Percentiles rank a stretch among this genome's conserved stretches.
Evolutionary conservation across 2,113 vertebrate genomes (phyloP).

Genomic region (Ascaphus truei): DNA sequence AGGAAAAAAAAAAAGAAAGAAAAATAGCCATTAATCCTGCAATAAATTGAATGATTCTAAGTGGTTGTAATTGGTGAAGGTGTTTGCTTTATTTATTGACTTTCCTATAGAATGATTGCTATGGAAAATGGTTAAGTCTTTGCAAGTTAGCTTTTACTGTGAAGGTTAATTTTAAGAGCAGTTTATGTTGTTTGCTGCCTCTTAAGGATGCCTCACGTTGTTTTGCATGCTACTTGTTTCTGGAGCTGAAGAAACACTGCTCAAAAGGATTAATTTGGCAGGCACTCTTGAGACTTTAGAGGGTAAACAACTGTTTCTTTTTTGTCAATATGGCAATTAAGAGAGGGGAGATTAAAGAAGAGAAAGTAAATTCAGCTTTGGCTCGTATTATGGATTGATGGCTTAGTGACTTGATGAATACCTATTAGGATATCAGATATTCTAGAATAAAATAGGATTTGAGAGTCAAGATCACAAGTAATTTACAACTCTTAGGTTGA

Average conservation of each 20-base stretch:
- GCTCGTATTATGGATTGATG: conserved; percentile 55
- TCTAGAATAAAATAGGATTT: conserved; percentile 35
- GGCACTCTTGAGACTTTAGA: conserved; percentile 62
- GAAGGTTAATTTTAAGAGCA: conserved; percentile 50
- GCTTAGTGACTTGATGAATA: conserved; percentile 51
- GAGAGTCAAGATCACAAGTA: conserved; percentile 41
- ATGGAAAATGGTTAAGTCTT: not conserved
- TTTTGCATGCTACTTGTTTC: conserved; percentile 62
- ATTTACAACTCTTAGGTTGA: conserved; percentile 26
- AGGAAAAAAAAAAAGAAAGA: not conserved
- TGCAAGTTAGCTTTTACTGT: conserved; percentile 28
- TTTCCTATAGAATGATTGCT: not conserved
- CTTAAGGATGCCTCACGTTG: conserved; percentile 48
- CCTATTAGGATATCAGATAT: conserved; percentile 42
- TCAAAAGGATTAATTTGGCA: conserved; percentile 72
- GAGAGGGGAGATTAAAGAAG: conserved; percentile 63
- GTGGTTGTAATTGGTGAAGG: not conserved
- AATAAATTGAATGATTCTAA: not conserved
- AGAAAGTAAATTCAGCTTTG: conserved; percentile 61
- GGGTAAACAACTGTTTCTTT: conserved; percentile 75
- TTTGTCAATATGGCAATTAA: conserved; percentile 72
- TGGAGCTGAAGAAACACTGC: conserved; percentile 54
- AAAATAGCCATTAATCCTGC: not conserved
- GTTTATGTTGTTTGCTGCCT: conserved; percentile 33
- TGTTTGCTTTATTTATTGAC: not conserved